Conservation (phyloP, 2,113 vertebrate genomes). For the Scytalopus superciliaris region DNA sequence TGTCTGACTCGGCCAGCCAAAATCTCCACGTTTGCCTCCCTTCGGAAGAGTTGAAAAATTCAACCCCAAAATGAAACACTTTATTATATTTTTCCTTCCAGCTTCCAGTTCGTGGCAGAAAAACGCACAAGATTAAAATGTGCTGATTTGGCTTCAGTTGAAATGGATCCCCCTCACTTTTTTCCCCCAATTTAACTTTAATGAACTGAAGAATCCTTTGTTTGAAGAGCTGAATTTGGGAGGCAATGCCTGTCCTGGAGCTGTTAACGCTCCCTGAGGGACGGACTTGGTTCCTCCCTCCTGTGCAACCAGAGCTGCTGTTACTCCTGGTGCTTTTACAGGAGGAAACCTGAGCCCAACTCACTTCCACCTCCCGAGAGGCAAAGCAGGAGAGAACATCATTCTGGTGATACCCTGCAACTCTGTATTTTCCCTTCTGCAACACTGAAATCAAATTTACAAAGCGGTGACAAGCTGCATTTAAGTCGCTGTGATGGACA, state of each 20-base stretch:
- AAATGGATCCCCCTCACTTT: background rate
- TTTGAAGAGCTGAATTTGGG: background rate
- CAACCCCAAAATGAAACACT: too few species aligned
- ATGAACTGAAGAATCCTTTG: background rate
- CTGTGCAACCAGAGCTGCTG: accelerated
- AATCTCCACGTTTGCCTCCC: background rate
- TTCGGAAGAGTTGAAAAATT: too few species aligned
- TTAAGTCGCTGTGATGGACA: background rate
- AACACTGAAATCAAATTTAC: background rate
- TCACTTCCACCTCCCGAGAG: background rate
- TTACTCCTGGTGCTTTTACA: background rate
- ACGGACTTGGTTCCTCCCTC: background rate
- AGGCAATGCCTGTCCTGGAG: background rate
- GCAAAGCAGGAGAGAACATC: background rate
- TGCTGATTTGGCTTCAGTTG: background rate
- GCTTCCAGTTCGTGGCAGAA: background rate
- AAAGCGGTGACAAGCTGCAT: background rate
- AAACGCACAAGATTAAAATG: background rate
- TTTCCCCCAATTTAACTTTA: background rate
- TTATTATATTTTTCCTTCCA: background rate
- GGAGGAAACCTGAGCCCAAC: background rate
- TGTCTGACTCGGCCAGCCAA: background rate
- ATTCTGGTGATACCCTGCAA: background rate
- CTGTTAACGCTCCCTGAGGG: background rate
- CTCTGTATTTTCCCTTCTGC: background rate